A percentile compares a stretch with the other conserved stretches of the same genome.
phyloP scores from a whole-genome alignment of 2,888 invertebrate genomes.

The Cerastis rubricosa region DNA sequence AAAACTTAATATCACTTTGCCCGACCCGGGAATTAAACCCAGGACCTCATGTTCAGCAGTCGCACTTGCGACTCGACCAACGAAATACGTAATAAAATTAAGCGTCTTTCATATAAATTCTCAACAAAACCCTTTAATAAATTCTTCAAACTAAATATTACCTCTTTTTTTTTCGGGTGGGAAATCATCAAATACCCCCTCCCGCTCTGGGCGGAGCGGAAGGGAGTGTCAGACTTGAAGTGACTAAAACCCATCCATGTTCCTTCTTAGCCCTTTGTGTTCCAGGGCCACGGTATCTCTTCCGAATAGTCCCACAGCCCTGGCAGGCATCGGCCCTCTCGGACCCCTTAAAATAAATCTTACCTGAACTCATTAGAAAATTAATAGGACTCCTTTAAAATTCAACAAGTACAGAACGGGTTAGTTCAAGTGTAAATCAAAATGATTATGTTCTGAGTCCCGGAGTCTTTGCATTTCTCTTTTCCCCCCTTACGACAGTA shows the following conservation, averaged over 20 bases:
- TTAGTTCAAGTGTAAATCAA: slow-evolving; percentile 79
- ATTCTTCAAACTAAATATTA: slow-evolving; percentile 47
- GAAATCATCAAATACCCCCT: too few species aligned
- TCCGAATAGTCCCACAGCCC: too few species aligned
- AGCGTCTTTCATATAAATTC: slow-evolving; percentile 8
- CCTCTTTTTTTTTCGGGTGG: too few species aligned
- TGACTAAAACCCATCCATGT: too few species aligned
- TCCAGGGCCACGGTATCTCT: too few species aligned
- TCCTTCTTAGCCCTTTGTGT: too few species aligned
- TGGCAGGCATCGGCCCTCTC: too few species aligned
- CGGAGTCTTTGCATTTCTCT: slow-evolving; percentile 72
- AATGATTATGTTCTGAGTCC: slow-evolving; percentile 81
- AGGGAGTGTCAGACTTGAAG: too few species aligned
- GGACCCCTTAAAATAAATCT: too few species aligned
- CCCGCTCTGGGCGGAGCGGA: too few species aligned
- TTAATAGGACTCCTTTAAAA: slow-evolving; percentile 69
- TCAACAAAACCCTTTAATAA: slow-evolving; percentile 35
- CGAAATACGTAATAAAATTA: slow-evolving; percentile 4
- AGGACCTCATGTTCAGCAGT: neutral
- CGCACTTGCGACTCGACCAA: neutral
- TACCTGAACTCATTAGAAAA: slow-evolving; percentile 67
- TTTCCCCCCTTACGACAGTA: slow-evolving; percentile 49
- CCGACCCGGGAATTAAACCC: neutral
- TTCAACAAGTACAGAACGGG: slow-evolving; percentile 71
- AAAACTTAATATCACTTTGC: too few species aligned